Base-by-base conservation (phyloP, 1,140 invertebrate genomes). In the Trichonephila clavipes region DNA sequence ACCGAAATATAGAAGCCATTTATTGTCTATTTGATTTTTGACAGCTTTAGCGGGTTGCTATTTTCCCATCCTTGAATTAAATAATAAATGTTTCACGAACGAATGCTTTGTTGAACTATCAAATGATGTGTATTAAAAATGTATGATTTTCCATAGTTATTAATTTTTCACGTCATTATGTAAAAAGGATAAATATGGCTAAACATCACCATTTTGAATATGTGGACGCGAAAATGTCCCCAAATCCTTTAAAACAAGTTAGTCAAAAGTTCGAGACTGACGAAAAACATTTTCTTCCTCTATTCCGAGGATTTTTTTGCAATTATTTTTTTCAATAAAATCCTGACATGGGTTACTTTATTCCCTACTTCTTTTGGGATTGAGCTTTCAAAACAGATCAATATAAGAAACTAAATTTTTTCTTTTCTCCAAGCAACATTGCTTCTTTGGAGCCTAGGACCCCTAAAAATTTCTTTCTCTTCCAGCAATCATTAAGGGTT, bases 321-420 rank as follows among this genome's bases (percentile, higher is more conserved):
- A 69, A n/a, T 69, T 24, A 0, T 1, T 77, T 77, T 28, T 77
- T 77, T 77, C 16, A 19, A 12, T 12, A 77, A 18, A 34, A 18
- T 34, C 19, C 72, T 77, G 24, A 34, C 16, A 34, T 18, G 28
- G 72, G 40, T 77, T 34, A 77, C 28, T 34, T 77, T 40, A 34
- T 77, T 28, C 66, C n/a, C n/a, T 24, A 24, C 18, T 40, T 40
- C 72, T 77, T 77, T 19, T 40, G 12, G 0, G 14, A 77, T 77
- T 77, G 72, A 16, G 34, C 14, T 77, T 77, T 77, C 72, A 34
- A 34, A 18, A 77, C 72, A 77, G 72, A 77, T 77, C 34, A 77
- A 77, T 77, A 64, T 64, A 21, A n/a, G n/a, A 19, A 51, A 51
- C 7, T 51, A 51, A 51, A 7, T 51, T 51, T 51, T 51, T 5